Base-by-base conservation (phyloP, 1,140 invertebrate genomes). In the Metopolophium dirhodum region DNA sequence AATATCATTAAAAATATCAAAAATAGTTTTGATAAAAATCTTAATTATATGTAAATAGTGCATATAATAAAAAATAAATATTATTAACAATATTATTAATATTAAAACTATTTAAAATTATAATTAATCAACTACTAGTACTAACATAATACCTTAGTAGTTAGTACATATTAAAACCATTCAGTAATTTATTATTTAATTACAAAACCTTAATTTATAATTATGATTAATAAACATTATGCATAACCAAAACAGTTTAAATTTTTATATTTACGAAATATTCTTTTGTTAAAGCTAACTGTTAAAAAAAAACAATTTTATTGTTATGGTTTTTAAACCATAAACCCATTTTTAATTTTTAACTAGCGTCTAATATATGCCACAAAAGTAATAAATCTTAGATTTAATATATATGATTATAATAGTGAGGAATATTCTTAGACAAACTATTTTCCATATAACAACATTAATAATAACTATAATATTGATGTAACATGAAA, bases 351-450 rank as follows among this genome's bases (percentile, higher is more conserved):
- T 68, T 9, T 35, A 88, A 35, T 35, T 35, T 23, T 88, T 35
- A 54, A 51, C n/a, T 88, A 51, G 86, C 2, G 0, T 88, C 2
- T n/a, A 49, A 9, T 20, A 86, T 18, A 49, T 30, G 47, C 35
- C 20, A 51, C 87, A 88, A 51, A 54, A 35, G 3, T 22, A 88
- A 88, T 51, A 88, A 22, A 22, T 35, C 30, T 88, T n/a, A 88
- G n/a, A 88, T 49, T 87, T 51, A 88, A 88, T 83, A 37, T 41
- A 83, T 37, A 68, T 41, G 37, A 37, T 83, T 83, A 83, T 83
- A 26, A 83, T 83, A 83, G 82, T 7, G 37, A 83, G 35, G 23
- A 37, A 83, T 83, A 23, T 22, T 6, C 41, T 85, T 26, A 85
- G 61, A 20, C 4, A 23, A 85, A 26, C 41, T 85, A 45, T 85